Conservation (phyloP, 2,888 invertebrate species). For the Pterostichus madidus region DNA sequence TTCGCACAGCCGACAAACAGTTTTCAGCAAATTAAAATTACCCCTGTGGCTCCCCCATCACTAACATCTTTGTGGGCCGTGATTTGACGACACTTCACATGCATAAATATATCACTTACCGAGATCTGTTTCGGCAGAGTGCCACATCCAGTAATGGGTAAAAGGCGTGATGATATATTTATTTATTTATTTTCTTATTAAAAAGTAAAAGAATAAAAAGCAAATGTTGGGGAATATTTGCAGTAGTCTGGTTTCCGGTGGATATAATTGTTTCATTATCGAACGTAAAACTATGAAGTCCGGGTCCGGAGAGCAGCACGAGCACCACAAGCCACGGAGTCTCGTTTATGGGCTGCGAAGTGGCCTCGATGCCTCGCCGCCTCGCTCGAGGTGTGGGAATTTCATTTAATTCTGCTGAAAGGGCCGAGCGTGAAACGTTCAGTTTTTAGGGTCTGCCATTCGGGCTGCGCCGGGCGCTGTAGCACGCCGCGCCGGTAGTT, state of each 20-base stretch:
- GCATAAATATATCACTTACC: too few species aligned
- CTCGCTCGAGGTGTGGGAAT: conserved; percentile 23
- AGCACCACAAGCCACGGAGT: not conserved
- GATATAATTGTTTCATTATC: conserved; percentile 40
- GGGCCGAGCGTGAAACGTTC: conserved; percentile 38
- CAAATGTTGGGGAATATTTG: too few species aligned
- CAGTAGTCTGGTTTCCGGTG: not conserved
- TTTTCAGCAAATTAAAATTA: too few species aligned
- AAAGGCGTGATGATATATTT: too few species aligned
- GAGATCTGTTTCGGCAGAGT: too few species aligned
- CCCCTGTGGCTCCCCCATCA: too few species aligned
- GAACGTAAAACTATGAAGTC: conserved; percentile 29
- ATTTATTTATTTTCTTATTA: too few species aligned
- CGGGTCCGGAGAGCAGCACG: not conserved
- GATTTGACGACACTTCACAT: too few species aligned
- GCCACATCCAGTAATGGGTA: too few species aligned
- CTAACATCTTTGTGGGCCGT: too few species aligned
- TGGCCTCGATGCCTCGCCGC: not conserved
- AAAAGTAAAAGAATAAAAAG: too few species aligned
- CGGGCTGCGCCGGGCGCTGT: not conserved
- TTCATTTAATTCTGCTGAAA: conserved; percentile 49
- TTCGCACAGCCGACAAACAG: too few species aligned
- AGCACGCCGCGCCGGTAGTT: conserved; percentile 17
- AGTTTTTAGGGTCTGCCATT: conserved; percentile 43
- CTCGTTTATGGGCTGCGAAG: conserved; percentile 33